Evolutionary conservation across 2,113 vertebrate genomes (phyloP), one percentile per base, ranked within the genome.

Genomic region (Channa argus): DNA sequence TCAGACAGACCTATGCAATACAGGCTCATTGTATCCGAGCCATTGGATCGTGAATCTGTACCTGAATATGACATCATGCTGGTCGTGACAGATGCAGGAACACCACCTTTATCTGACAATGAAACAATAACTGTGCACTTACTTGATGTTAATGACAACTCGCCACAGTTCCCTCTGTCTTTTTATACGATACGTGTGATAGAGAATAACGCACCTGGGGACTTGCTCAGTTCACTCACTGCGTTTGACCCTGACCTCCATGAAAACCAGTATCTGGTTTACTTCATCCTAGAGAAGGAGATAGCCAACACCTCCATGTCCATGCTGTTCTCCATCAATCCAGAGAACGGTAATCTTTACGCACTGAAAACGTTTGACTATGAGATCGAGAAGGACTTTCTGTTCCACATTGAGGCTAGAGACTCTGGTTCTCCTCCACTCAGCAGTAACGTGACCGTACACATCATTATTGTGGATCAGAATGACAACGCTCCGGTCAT

Each of bases 371-470:
- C 90, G 0, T 88, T 91, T 77, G 90, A 91, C 71, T 90, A 84
- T 66, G 90, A 95, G 82, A 94, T 95, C 64, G 94, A 95, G 70
- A 92, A 90, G 71, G 92, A 89, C 79, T 95, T 95, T 84, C 90
- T 94, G 64, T 91, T 96, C 49, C 88, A 91, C 53, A 93, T 96
- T 15, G 91, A 93, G 72, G 94, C 93, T 0, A 93, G 94, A 77
- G 95, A 95, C 0, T 94, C 94, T 0, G 95, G 94, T 3, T 94
- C 94, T 55, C 94, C 94, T 1, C 88, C 85, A 33, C 88, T 86
- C 49, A 93, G 91, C 0, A 83, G 91, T 69, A 95, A 94, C 0
- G 94, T 92, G 41, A 95, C 94, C 0, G 92, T 95, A 9, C 90
- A 92, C 51, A 91, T 95, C 79, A 93, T 94, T 0, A 92, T 95